Base-by-base conservation (phyloP, 2,797 vertebrate species). In the Falco concolor region DNA sequence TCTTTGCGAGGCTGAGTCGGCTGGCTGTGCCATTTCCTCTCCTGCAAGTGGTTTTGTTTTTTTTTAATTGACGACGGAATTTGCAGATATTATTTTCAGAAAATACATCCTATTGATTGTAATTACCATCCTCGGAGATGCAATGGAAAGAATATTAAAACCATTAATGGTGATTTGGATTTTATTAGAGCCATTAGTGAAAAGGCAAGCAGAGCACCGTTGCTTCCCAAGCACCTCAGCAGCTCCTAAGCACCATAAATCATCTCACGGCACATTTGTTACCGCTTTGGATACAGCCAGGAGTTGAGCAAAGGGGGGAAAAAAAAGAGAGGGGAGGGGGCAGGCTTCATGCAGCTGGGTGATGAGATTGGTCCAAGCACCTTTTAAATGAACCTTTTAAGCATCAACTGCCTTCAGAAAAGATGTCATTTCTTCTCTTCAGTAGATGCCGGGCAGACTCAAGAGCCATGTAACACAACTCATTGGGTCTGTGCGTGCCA, bases 151-250 rank as follows among this genome's bases (percentile, higher is more conserved):
- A 93, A 95, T 84, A 93, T 89, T 83, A 86, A 95, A 85, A 54
- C 90, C 90, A 95, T 94, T 94, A 95, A 93, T 4, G 45, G 57
- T n/a, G 94, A 84, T 91, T 93, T 83, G 93, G 92, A 65, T 89
- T 92, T 92, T 87, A 89, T 93, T 90, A 40, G 90, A 79, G 87
- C 83, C 88, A 94, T 96, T 91, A 96, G 83, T 6, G 90, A 77
- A 50, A 68, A 13, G 2, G 93, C 67, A 16, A 93, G 93, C 30
- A 20, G 49, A 69, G 76, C 19, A 25, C 40, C 0, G 16, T 12
- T 16, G 87, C 89, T 87, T 92, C 90, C 91, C 78, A 1, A 49
- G 84, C 88, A 70, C 81, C 93, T 87, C 85, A 52, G 2, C 21
- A 16, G 76, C 87, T 95, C 83, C 78, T 23, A 7, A 74, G 93